Conservation (phyloP, 2,113 vertebrate genomes). For the Thunnus thynnus region DNA sequence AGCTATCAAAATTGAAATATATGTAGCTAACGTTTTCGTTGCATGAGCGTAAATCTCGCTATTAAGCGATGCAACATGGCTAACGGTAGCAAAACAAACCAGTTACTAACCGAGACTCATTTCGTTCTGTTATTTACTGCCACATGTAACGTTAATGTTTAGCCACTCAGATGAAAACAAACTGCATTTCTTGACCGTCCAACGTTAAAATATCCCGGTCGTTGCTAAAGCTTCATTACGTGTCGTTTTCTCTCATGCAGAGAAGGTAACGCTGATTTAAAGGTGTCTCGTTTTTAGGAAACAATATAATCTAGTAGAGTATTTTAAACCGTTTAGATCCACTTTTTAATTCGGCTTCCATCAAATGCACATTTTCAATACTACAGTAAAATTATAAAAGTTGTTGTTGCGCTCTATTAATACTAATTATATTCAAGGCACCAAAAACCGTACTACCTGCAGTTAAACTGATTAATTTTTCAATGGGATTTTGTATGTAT, state of each 20-base stretch:
- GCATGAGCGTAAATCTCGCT: neutral
- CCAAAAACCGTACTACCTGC: rapidly evolving
- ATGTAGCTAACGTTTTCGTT: too few relatives aligned
- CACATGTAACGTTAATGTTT: neutral
- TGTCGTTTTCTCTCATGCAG: too few relatives aligned
- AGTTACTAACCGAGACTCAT: neutral
- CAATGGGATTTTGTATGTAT: neutral
- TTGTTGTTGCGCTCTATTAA: neutral
- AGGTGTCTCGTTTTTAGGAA: rapidly evolving
- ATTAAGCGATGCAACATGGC: neutral
- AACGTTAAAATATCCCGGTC: too few relatives aligned
- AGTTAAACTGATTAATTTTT: neutral
- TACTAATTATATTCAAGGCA: too few relatives aligned
- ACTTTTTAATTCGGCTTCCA: neutral
- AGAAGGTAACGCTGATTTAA: neutral
- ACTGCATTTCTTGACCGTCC: neutral
- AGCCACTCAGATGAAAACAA: neutral
- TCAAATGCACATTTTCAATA: rapidly evolving
- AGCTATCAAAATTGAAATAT: neutral
- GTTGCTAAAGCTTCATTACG: too few relatives aligned
- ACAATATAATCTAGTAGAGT: rapidly evolving
- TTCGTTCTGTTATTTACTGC: too few relatives aligned
- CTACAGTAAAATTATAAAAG: neutral
- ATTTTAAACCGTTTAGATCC: rapidly evolving
- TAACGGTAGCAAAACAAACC: neutral